Conservation (phyloP, 2,888 invertebrate genomes). For the Leptinotarsa peninsularis region DNA sequence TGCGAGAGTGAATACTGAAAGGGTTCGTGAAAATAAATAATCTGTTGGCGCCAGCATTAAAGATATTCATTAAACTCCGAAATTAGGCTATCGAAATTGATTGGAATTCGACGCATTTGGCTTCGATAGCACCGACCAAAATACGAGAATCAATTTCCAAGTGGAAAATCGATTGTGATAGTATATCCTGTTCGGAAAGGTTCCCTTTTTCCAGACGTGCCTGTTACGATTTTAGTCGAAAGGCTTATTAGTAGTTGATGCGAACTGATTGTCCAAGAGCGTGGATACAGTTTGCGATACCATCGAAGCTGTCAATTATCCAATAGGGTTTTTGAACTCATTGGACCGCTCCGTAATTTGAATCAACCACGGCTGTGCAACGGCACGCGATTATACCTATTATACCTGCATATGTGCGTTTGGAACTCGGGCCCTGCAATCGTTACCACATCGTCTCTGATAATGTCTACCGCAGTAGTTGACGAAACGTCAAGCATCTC, state of each 20-base stretch:
- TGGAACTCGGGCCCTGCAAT: too few relatives aligned
- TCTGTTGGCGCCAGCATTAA: not conserved
- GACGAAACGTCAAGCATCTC: too few relatives aligned
- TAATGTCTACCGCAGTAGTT: too few relatives aligned
- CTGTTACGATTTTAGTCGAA: not conserved
- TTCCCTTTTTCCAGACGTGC: not conserved
- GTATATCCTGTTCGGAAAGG: not conserved
- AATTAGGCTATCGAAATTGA: not conserved
- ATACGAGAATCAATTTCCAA: not conserved
- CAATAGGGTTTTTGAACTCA: too few relatives aligned
- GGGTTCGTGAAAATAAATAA: constrained; percentile 1
- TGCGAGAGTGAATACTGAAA: not conserved
- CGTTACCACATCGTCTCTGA: too few relatives aligned
- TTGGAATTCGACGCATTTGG: not conserved
- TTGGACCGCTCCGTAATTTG: too few relatives aligned
- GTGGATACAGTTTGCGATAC: too few relatives aligned
- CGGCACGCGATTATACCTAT: too few relatives aligned
- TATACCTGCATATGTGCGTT: too few relatives aligned
- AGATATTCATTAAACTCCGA: not conserved
- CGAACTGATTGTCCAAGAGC: too few relatives aligned
- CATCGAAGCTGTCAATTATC: too few relatives aligned
- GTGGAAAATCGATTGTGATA: not conserved
- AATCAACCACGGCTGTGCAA: too few relatives aligned
- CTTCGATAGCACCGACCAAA: not conserved
- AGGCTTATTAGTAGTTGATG: not conserved